Evolutionary conservation across 2,888 invertebrate species (phyloP), one percentile per base, ranked within the genome.

Genomic region (Drosophila nigricruria): DNA sequence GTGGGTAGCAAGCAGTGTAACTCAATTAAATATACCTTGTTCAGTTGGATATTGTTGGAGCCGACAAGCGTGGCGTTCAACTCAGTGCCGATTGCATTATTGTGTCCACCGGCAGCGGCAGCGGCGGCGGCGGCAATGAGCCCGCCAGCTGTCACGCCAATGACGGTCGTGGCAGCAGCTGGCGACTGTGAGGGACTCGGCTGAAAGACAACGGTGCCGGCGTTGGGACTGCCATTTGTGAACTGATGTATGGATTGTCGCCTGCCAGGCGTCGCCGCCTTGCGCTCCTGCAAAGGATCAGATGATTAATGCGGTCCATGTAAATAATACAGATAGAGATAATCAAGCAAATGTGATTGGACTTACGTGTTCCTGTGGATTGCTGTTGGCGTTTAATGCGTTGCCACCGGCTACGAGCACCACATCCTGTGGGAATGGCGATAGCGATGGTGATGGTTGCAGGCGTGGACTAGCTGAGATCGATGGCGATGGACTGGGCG

Each of bases 401-500:
- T 91, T 93, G 80, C 90, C 92, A 89, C 93, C 92, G 87, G 93
- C 91, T 91, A 93, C 91, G 79, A 93, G 82, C 84, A 93, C 88
- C 77, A 93, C 93, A 93, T 93, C 93, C 85, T 93, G 93, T 71
- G 92, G 92, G 91, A 93, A 93, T 82, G 93, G 93, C 74, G 93
- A 93, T 72, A 92, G 87, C 69, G 93, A 93, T 74, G 93, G 93
- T 81, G 93, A 93, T 81, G 93, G 93, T 83, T 93, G 93, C 80
- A 93, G 89, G 79, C 93, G 92, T 78, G 93, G 93, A 90, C 93
- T 93, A 90, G 93, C 93, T 90, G 93, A 92, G 86, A 93, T 93
- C 86, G 93, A 93, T 90, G 93, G 93, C 86, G 93, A 93, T 90
- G 93, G 93, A 90, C 93, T 93, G 90, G 93, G 93, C 90, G 93